These are phyloP conservation scores for Hypanus sabinus DNA, from an alignment of 2,113 vertebrate genomes.

Conservation along the genomic window DNA sequence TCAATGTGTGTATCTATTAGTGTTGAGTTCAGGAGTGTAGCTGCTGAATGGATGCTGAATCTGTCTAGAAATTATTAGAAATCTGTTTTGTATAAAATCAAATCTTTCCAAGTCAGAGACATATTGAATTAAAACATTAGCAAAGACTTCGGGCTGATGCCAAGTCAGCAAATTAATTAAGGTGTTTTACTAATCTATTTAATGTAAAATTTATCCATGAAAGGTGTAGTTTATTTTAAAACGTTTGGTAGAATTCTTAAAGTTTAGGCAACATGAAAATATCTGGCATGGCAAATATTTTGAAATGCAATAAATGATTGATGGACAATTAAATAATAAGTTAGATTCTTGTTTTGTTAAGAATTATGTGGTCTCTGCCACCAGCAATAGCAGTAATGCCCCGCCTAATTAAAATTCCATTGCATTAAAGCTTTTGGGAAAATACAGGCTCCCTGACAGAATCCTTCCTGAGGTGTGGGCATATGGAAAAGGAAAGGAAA, in stretches of 20 bases:
- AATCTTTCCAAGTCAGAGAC: neutral
- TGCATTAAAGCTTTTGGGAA: neutral
- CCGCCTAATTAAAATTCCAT: neutral
- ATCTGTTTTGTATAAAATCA: neutral
- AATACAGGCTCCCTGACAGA: neutral
- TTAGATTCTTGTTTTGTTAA: neutral
- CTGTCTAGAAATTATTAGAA: neutral
- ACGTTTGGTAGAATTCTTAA: neutral
- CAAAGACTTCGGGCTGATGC: neutral
- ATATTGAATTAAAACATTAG: neutral
- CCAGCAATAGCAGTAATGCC: neutral
- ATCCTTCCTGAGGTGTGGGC: neutral
- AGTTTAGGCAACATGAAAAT: neutral
- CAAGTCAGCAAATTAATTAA: neutral
- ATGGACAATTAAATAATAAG: neutral
- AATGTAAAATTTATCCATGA: neutral
- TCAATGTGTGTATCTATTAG: neutral
- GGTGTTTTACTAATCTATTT: neutral
- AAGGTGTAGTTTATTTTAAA: neutral
- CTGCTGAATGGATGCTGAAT: neutral
- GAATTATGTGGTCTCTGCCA: neutral
- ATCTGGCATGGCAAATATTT: neutral
- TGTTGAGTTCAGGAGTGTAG: neutral
- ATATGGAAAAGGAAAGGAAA: neutral
- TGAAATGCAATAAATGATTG: neutral